phyloP scores from a whole-genome alignment of 1,140 invertebrate genomes.

The Drosophila funebris region DNA sequence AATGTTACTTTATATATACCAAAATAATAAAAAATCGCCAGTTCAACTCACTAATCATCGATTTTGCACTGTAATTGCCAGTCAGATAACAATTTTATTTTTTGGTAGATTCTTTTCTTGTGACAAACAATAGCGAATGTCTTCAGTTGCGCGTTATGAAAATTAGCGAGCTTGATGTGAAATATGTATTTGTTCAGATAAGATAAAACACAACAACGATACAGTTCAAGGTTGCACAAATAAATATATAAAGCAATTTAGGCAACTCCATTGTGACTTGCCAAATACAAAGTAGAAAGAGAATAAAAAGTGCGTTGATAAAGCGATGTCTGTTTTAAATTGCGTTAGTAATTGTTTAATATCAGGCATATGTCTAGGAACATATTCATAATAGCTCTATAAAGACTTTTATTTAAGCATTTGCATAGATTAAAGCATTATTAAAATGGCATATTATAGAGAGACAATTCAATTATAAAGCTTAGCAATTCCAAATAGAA shows the following conservation, averaged over 20 bases:
- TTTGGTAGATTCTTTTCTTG: slow-evolving; percentile 23
- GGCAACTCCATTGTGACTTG: slow-evolving; percentile 20
- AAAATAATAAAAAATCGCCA: slow-evolving; percentile 6
- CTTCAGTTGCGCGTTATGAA: slow-evolving; percentile 19
- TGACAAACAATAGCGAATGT: slow-evolving; percentile 29
- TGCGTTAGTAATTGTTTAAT: neutral
- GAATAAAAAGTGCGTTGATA: neutral
- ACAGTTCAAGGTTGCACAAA: slow-evolving; percentile 67
- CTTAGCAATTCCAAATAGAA: no score
- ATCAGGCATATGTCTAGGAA: slow-evolving; percentile 8
- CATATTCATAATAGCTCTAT: neutral
- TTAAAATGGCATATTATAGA: no score
- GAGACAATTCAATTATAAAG: no score
- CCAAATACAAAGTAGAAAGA: slow-evolving; percentile 15
- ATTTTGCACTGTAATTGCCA: slow-evolving; percentile 32
- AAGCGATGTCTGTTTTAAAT: slow-evolving; percentile 7
- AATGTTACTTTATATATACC: slow-evolving; percentile 20
- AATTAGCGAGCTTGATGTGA: slow-evolving; percentile 46
- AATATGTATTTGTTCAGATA: slow-evolving; percentile 38
- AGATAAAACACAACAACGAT: slow-evolving; percentile 64
- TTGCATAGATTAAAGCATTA: no score
- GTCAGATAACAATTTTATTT: slow-evolving; percentile 46
- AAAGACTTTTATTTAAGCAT: no score
- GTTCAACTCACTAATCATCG: slow-evolving; percentile 27
- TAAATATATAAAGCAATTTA: slow-evolving; percentile 15